Evolutionary conservation across 2,797 vertebrate species (phyloP), one percentile per base, ranked within the genome.

Genomic region (Rhabdomys pumilio): DNA sequence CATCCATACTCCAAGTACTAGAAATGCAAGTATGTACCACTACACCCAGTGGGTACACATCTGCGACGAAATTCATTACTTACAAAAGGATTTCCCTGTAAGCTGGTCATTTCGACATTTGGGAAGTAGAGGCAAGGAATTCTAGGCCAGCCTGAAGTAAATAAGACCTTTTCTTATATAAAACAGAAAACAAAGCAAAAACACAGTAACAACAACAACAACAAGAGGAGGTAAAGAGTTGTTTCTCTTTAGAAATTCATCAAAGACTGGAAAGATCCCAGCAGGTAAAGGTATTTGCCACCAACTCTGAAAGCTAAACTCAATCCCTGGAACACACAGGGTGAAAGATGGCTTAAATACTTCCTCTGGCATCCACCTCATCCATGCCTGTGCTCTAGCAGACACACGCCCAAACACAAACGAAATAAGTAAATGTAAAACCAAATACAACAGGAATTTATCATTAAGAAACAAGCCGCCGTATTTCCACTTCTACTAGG

Each of bases 211-310:
- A n/a, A n/a, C n/a, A 44, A 44, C 26, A 47, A 63, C 57, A 41
- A 26, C 55, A 61, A 59, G 24, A 50, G 50, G 65, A 63, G 9
- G 24, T 31, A 55, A 72, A 87, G 7, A 91, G 87, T 90, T 50
- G 34, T 57, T 31, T 96, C 53, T 24, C 38, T 47, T 72, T 86
- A 17, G 34, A 91, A 95, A 95, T 76, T 96, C 47, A 90, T 53
- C 65, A 87, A 87, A 50, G 67, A 24, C 22, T 87, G 6, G 65
- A 53, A 53, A 67, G 44, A 55, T 9, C 26, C 2, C 22, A 86
- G 20, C 20, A 15, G 41, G 22, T 69, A 17, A 72, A 72, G 63
- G 13, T 24, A 72, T 73, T 57, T 73, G n/a, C n/a, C 44, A 67
- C 19, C 29, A 67, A 34, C 6, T 6, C 44, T 85, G 63, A 50